Conservation (phyloP, 2,113 vertebrate species). For the Pygoscelis antarcticus region DNA sequence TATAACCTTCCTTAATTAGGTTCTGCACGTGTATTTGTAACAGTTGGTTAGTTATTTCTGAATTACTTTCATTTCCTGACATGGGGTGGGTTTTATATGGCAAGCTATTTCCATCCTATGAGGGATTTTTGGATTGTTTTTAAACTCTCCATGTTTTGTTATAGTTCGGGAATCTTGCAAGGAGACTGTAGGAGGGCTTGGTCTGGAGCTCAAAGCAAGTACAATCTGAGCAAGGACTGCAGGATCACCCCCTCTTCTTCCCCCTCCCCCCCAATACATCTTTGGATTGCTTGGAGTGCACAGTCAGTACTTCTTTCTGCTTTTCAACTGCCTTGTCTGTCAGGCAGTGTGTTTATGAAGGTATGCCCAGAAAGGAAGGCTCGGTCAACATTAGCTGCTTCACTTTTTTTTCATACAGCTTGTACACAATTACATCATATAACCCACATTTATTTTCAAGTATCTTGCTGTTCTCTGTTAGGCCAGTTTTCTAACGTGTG, state of each 20-base stretch:
- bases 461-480: neutral
- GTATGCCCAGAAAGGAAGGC: neutral
- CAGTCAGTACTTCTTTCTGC: neutral
- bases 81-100: constrained; percentile 17
- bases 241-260: neutral
- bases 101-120: neutral
- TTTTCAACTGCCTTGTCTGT: neutral
- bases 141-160: neutral
- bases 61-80: constrained; percentile 19
- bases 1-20: constrained; percentile 31
- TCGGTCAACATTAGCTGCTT: neutral
- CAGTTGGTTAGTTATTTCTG: constrained; percentile 28
- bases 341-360: neutral
- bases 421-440: neutral
- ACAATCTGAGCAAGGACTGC: neutral
- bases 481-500: neutral
- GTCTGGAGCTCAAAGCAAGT: neutral
- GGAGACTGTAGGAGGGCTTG: neutral
- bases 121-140: neutral
- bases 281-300: neutral
- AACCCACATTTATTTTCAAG: neutral
- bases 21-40: constrained; percentile 14
- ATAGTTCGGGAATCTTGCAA: neutral
- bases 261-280: no score
- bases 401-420: neutral